Percentiles rank a stretch among this genome's conserved stretches.
These are phyloP conservation scores for Phalanger gymnotis DNA, from an alignment of 2,797 vertebrate species.

Conservation along the genomic window DNA sequence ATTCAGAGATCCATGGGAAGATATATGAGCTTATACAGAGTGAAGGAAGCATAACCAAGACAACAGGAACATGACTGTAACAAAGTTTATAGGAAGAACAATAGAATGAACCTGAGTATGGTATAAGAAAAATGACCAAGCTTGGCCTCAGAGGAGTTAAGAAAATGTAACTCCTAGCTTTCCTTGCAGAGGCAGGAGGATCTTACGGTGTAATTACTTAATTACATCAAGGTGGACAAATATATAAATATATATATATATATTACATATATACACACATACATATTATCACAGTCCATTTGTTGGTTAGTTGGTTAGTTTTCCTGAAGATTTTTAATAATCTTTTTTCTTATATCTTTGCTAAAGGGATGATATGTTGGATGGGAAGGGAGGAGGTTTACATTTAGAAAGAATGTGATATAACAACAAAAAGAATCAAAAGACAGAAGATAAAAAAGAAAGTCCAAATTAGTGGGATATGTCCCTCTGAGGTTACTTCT, in stretches of 20 bases:
- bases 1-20: too few species aligned
- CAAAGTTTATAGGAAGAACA: too few species aligned
- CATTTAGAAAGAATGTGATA: not conserved
- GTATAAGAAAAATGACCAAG: too few species aligned
- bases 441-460: not conserved
- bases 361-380: not conserved
- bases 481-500: not conserved
- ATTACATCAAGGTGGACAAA: too few species aligned
- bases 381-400: not conserved
- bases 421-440: not conserved
- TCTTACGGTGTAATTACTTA: too few species aligned
- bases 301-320: not conserved
- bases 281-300: not conserved
- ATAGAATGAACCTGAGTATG: too few species aligned
- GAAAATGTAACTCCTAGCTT: not conserved
- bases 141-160: slow-evolving; percentile 84
- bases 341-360: not conserved
- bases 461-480: not conserved
- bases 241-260: too few species aligned
- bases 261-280: too few species aligned
- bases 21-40: too few species aligned
- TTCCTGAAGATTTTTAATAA: not conserved
- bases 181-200: too few species aligned
- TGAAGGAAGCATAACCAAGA: too few species aligned
- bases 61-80: too few species aligned